These are phyloP conservation scores for Plodia interpunctella DNA, from an alignment of 1,140 invertebrate genomes.

Conservation along the genomic window DNA sequence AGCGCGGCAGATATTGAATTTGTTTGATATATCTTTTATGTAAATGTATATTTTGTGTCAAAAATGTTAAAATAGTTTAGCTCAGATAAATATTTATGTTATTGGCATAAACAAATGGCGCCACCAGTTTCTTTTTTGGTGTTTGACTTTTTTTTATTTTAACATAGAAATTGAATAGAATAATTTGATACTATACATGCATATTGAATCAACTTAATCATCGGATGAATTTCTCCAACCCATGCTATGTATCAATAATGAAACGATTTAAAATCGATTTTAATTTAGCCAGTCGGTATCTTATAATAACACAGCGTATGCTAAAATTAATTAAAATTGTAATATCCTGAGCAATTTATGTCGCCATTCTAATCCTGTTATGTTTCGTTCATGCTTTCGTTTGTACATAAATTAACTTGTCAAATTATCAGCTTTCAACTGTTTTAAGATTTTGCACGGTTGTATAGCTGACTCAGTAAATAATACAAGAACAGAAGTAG, in stretches of 20 bases:
- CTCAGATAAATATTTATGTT: too few relatives aligned
- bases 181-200: too few relatives aligned
- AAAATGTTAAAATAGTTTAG: too few relatives aligned
- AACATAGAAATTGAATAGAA: too few relatives aligned
- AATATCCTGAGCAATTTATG: neutral
- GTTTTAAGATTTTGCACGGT: conserved; percentile 4
- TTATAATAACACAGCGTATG: neutral
- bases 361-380: conserved; percentile 6
- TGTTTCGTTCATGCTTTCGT: conserved; percentile 6
- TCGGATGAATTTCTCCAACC: neutral
- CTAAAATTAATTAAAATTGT: neutral
- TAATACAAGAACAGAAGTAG: neutral
- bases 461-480: neutral
- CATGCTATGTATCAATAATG: neutral
- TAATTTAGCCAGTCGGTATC: neutral
- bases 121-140: too few relatives aligned
- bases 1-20: neutral
- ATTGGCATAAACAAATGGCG: too few relatives aligned
- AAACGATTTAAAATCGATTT: conserved; percentile 1
- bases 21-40: too few relatives aligned
- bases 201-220: neutral
- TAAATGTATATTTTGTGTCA: too few relatives aligned
- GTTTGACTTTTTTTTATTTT: too few relatives aligned
- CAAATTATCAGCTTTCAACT: conserved; percentile 6
- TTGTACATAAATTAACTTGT: conserved; percentile 1